These are phyloP conservation scores for Philonicus albiceps DNA, from an alignment of 2,888 invertebrate species.

Conservation along the genomic window DNA sequence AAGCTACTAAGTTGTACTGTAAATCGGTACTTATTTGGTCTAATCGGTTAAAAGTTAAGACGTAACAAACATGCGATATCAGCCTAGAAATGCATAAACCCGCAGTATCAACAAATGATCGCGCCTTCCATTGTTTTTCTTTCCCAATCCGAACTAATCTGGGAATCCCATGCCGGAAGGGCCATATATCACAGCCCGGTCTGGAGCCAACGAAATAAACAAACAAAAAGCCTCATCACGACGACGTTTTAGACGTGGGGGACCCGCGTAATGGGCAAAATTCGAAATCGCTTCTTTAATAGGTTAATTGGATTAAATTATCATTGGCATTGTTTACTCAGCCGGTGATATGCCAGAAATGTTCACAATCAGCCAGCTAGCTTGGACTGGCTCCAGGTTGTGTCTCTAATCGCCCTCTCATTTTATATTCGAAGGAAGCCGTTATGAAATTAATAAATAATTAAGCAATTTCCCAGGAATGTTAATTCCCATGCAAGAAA, in stretches of 20 bases:
- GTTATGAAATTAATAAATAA: constrained; percentile 15
- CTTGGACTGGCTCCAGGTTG: background rate
- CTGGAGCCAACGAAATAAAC: background rate
- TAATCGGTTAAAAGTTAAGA: background rate
- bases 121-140: background rate
- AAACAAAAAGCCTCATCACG: background rate
- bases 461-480: constrained; percentile 6
- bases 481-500: constrained; percentile 6
- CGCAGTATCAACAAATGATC: background rate
- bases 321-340: background rate
- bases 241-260: background rate
- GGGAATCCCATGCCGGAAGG: background rate
- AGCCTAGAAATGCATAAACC: background rate
- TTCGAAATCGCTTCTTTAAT: background rate
- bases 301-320: background rate
- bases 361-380: background rate
- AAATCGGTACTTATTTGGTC: background rate
- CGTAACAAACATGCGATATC: background rate
- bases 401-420: background rate
- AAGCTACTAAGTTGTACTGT: background rate
- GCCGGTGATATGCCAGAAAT: background rate
- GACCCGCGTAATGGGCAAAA: background rate
- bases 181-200: background rate
- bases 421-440: background rate
- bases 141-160: background rate